Evolutionary conservation across 2,888 invertebrate species (phyloP).

Genomic region (Trilocha varians): DNA sequence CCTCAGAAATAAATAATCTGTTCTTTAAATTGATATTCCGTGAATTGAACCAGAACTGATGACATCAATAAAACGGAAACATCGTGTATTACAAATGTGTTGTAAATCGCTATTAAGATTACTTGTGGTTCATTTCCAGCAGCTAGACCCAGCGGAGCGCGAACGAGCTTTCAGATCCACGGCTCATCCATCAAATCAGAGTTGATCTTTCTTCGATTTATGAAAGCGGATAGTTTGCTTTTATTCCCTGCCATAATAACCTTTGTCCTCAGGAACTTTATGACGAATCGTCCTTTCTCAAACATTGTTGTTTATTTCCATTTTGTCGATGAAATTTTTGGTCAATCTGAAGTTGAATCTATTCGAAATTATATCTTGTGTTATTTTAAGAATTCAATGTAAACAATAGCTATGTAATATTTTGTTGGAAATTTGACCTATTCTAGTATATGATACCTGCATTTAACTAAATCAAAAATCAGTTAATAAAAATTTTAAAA

Average conservation of each 20-base stretch:
- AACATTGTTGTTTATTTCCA: conserved; percentile 9
- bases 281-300: conserved; percentile 21
- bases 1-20: no score
- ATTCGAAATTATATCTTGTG: no score
- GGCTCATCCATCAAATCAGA: conserved; percentile 50
- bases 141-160: conserved; percentile 7
- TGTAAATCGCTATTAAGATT: neutral
- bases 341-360: neutral
- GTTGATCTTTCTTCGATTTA: conserved; percentile 52
- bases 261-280: conserved; percentile 41
- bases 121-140: neutral
- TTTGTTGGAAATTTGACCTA: no score
- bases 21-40: no score
- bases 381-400: no score
- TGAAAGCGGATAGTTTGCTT: conserved; percentile 53
- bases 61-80: neutral
- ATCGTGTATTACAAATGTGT: conserved; percentile 1
- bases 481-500: no score
- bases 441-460: no score
- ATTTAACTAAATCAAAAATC: no score
- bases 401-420: no score
- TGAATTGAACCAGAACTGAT: neutral
- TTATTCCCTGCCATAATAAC: conserved; percentile 33
- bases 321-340: conserved; percentile 9
- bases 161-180: conserved; percentile 17